phyloP scores from a whole-genome alignment of 2,888 invertebrate species.

The Brenthis ino region DNA sequence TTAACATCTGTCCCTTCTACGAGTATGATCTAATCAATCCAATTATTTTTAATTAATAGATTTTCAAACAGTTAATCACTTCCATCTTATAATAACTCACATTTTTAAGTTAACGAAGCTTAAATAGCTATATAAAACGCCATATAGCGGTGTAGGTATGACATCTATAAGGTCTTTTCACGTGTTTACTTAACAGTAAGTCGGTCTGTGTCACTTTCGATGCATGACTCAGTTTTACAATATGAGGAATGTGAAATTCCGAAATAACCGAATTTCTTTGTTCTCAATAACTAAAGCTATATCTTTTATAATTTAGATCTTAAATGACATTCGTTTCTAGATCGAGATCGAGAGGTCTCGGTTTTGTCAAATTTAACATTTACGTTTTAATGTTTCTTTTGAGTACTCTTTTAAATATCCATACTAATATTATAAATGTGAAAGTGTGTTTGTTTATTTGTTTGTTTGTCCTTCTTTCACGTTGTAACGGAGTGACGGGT shows the following conservation, averaged over 20 bases:
- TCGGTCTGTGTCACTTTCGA: slow-evolving; percentile 35
- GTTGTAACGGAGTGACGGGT: too few relatives aligned
- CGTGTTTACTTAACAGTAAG: slow-evolving; percentile 37
- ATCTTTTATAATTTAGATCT: slow-evolving; percentile 11
- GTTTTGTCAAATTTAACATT: background rate
- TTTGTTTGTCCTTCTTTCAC: too few relatives aligned
- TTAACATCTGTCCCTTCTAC: too few relatives aligned
- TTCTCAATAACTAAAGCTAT: slow-evolving; percentile 27
- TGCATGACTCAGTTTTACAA: slow-evolving; percentile 34
- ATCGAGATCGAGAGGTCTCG: background rate
- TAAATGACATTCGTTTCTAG: slow-evolving; percentile 9
- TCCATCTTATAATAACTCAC: background rate
- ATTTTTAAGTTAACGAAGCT: background rate
- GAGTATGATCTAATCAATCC: background rate
- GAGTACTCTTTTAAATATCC: too few relatives aligned
- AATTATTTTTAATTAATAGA: slow-evolving; percentile 14
- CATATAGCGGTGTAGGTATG: slow-evolving; percentile 16
- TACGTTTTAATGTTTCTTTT: too few relatives aligned
- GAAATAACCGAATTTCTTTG: slow-evolving; percentile 34
- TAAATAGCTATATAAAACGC: slow-evolving; percentile 6
- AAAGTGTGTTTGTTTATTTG: too few relatives aligned
- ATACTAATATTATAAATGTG: too few relatives aligned
- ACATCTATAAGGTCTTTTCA: slow-evolving; percentile 17
- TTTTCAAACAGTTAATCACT: slow-evolving; percentile 1
- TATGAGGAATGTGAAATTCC: slow-evolving; percentile 38